phyloP scores from a whole-genome alignment of 1,140 invertebrate genomes.

The Zaprionus africanus region DNA sequence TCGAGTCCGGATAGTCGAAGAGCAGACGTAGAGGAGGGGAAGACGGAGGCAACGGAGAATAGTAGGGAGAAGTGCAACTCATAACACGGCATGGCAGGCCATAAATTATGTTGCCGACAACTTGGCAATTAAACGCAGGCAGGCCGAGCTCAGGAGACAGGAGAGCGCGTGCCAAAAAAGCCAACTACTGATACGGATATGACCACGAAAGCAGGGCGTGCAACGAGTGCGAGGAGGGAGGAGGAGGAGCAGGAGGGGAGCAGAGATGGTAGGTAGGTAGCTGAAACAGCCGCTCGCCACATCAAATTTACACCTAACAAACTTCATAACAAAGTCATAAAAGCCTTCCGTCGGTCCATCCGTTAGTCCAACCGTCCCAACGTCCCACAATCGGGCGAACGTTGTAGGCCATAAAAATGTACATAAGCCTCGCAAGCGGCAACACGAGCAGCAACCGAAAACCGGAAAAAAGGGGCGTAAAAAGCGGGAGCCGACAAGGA shows the following conservation, averaged over 20 bases:
- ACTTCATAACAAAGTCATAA: constrained; percentile 81
- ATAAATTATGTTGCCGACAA: constrained; percentile 79
- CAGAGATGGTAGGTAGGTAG: not conserved
- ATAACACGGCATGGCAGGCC: constrained; percentile 65
- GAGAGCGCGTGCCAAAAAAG: constrained; percentile 52
- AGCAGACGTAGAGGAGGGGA: not conserved
- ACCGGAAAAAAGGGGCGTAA: constrained; percentile 25
- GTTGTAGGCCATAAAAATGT: constrained; percentile 66
- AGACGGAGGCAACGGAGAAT: not conserved
- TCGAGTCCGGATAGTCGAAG: constrained; percentile 15
- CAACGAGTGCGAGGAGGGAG: not conserved
- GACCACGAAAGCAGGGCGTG: constrained; percentile 1
- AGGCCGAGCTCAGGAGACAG: not conserved
- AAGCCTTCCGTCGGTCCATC: constrained; percentile 31
- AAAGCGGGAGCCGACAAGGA: not conserved
- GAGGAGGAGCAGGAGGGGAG: too few species aligned
- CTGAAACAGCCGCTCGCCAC: constrained; percentile 42
- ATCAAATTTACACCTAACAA: constrained; percentile 82
- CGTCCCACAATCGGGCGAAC: constrained; percentile 4
- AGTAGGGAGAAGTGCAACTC: constrained; percentile 20
- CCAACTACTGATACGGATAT: constrained; percentile 37
- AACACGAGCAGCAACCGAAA: constrained; percentile 28
- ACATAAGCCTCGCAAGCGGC: constrained; percentile 37
- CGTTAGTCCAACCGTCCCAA: constrained; percentile 3
- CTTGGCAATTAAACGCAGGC: constrained; percentile 71